Evolutionary conservation across 2,797 vertebrate species (phyloP).

Genomic region (Liasis olivaceus): DNA sequence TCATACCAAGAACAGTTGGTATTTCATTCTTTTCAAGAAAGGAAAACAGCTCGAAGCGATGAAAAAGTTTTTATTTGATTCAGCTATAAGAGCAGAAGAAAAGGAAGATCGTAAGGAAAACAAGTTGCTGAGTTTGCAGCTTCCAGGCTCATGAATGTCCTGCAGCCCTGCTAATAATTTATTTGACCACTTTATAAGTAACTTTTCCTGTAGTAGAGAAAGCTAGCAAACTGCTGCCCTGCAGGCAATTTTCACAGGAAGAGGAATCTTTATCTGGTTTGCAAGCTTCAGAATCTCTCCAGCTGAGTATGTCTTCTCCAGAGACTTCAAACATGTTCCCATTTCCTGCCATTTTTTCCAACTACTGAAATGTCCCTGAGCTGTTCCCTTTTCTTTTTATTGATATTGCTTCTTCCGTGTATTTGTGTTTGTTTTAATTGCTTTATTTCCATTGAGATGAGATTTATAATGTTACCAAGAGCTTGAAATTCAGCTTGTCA

Average conservation of each 20-base stretch:
- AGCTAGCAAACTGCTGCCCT: slow-evolving; percentile 32
- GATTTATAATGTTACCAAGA: not conserved
- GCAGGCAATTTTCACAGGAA: slow-evolving; percentile 14
- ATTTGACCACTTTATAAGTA: slow-evolving; percentile 34
- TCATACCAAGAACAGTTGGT: not conserved
- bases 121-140: slow-evolving; percentile 28
- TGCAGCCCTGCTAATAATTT: slow-evolving; percentile 49
- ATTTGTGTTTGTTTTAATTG: not conserved
- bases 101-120: slow-evolving; percentile 7
- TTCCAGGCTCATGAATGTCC: not conserved
- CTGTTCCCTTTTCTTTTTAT: rapidly evolving
- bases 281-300: slow-evolving; percentile 5
- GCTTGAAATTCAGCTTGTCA: not conserved
- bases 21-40: slow-evolving; percentile 35
- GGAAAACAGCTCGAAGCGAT: slow-evolving; percentile 37
- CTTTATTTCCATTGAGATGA: slow-evolving; percentile 19
- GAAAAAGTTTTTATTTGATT: slow-evolving; percentile 43
- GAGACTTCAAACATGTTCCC: not conserved
- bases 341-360: slow-evolving; percentile 3
- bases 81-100: slow-evolving; percentile 14
- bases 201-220: slow-evolving; percentile 12
- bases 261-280: slow-evolving; percentile 47
- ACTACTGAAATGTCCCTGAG: not conserved
- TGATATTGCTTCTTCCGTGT: slow-evolving; percentile 14
- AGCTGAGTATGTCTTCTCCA: slow-evolving; percentile 22